Conservation (phyloP, 2,797 vertebrate species). For the Cyclura pinguis region DNA sequence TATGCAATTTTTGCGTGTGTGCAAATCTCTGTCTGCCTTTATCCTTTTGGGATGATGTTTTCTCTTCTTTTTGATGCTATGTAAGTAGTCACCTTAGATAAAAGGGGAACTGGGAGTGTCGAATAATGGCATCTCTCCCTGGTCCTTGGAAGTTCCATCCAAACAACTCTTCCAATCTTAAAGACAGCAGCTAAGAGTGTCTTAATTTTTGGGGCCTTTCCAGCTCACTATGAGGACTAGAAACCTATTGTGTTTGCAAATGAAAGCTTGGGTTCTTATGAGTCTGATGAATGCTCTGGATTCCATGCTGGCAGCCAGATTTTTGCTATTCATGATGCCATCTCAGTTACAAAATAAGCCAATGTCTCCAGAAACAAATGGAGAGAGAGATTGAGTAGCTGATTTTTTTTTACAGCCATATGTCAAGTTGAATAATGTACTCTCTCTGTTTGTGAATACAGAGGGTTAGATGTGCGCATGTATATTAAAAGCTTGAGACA, state of each 20-base stretch:
- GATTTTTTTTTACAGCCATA: conserved; percentile 12
- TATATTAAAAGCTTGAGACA: conserved; percentile 20
- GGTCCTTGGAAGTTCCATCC: not conserved
- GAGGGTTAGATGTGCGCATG: not conserved
- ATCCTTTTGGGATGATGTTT: not conserved
- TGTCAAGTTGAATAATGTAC: conserved; percentile 19
- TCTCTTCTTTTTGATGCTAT: not conserved
- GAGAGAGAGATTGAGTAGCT: not conserved
- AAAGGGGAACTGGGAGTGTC: too few relatives aligned
- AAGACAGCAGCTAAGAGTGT: not conserved
- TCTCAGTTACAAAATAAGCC: conserved; percentile 1
- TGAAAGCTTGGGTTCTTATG: not conserved
- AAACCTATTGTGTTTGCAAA: conserved; percentile 1
- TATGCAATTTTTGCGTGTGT: too few relatives aligned
- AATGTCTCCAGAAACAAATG: not conserved
- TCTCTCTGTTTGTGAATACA: conserved; percentile 15
- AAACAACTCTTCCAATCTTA: not conserved
- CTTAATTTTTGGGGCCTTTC: not conserved
- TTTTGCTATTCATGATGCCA: conserved; percentile 22
- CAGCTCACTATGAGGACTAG: not conserved
- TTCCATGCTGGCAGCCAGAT: not conserved
- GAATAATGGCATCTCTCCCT: not conserved
- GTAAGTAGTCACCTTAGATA: not conserved
- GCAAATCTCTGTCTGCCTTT: not conserved
- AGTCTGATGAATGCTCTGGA: not conserved